Conservation (phyloP, 2,113 vertebrate species). For the Nesogale talazaci region DNA sequence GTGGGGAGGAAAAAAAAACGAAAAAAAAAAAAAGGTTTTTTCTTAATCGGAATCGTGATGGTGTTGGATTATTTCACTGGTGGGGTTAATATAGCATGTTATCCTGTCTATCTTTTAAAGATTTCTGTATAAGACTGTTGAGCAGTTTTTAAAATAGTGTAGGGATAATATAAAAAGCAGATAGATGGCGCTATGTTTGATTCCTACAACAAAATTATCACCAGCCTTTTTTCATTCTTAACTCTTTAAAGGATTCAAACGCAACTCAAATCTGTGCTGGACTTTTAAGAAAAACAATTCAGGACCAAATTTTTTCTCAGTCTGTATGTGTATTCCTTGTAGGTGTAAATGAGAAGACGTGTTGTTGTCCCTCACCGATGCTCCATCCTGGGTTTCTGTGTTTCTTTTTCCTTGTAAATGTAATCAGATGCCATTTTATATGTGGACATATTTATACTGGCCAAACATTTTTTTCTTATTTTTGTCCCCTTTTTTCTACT, state of each 20-base stretch:
- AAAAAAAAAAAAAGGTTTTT: conserved; percentile 82
- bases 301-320: conserved; percentile 98
- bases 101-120: conserved; percentile 96
- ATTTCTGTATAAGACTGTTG: conserved; percentile 96
- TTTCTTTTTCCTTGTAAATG: conserved; percentile 94
- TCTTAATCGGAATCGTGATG: conserved; percentile 94
- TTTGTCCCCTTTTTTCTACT: conserved; percentile 85
- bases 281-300: conserved; percentile 92
- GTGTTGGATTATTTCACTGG: conserved; percentile 94
- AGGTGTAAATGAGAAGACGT: conserved; percentile 92
- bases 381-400: conserved; percentile 89
- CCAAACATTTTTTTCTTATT: conserved; percentile 94
- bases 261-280: conserved; percentile 99
- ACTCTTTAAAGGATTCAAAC: conserved; percentile 98
- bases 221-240: conserved; percentile 98
- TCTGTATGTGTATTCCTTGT: conserved; percentile 91
- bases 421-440: conserved; percentile 99
- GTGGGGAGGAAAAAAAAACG: conserved; percentile 46
- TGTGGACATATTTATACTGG: conserved; percentile 99
- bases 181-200: conserved; percentile 99
- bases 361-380: conserved; percentile 90
- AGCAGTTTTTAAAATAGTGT: conserved; percentile 96
- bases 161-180: conserved; percentile 94
- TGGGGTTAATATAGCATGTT: conserved; percentile 97
- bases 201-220: conserved; percentile 95